Base-by-base conservation (phyloP, 2,888 invertebrate genomes). In the Arctia plantaginis region DNA sequence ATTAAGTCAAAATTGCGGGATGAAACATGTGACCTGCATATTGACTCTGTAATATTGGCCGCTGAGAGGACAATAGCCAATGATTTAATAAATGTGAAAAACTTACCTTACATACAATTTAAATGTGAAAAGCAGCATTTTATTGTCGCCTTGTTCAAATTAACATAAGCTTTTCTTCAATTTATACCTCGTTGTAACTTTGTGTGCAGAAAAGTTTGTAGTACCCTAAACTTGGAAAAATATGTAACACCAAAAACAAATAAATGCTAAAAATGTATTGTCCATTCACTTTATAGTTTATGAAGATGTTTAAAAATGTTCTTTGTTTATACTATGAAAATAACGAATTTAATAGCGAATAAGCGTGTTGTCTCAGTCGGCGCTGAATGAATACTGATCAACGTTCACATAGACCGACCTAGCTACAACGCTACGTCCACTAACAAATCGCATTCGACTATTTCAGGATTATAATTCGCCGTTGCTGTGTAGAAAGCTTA, bases 321-420 rank as follows among this genome's bases (percentile, higher is more conserved):
- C 41, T 74, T 70, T 76, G 51, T 73, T 71, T 70, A 65, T 33
- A 41, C 47, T 39, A 74, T 59, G 47, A 77, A 30, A 59, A 59
- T 62, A 30, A 18, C 65, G 74, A 69, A 44, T 23, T 77, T 72
- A 72, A 62, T 66, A 72, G 69, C 75, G 47, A 72, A 76, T 66
- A 47, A 81, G 87, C 94, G 94, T 90, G 90, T 89, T 84, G 83
- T 85, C 91, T 80, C 86, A 59, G 77, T 79, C 86, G 80, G 85
- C 82, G 76, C 91, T 89, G 88, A 90, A 92, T 87, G 89, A 89
- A 89, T 88, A 94, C 94, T 94, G 94, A 91, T 85, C 85, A 87
- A 84, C 85, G 85, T 86, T 84, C 84, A 76, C 82, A 80, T 78
- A 82, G 79, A 80, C 79, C 72, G 67, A 69, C 66, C 35, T 55